A percentile compares a stretch with the other conserved stretches of the same genome.
phyloP scores from a whole-genome alignment of 2,888 invertebrate genomes.

The Blastobasis lacticolella region DNA sequence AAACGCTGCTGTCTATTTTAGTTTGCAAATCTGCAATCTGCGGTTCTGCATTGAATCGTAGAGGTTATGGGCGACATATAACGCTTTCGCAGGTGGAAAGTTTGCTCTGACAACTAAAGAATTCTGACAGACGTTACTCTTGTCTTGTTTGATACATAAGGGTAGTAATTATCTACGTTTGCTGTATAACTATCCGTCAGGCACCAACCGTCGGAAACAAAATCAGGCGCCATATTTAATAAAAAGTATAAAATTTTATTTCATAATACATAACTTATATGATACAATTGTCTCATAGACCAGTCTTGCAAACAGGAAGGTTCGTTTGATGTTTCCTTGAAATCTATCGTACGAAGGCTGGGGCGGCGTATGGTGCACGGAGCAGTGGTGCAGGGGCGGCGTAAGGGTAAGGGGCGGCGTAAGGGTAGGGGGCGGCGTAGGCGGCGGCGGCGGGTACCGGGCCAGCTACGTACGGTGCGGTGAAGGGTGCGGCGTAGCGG shows the following conservation, averaged over 20 bases:
- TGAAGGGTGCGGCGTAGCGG: conserved; percentile 10
- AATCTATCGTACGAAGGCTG: conserved; percentile 65
- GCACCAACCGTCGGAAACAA: no score
- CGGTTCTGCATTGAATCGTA: no score
- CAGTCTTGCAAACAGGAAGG: conserved; percentile 50
- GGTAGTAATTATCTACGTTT: no score
- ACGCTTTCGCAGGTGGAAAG: no score
- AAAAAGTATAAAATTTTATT: neutral
- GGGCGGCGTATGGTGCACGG: conserved; percentile 44
- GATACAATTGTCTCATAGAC: conserved; percentile 4
- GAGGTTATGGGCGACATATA: no score
- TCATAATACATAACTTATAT: neutral
- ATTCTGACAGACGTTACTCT: no score
- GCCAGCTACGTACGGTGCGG: conserved; percentile 5
- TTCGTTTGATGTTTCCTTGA: conserved; percentile 47
- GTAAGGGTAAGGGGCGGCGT: conserved; percentile 26
- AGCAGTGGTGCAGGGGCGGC: conserved; percentile 31
- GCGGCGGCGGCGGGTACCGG: conserved; percentile 4
- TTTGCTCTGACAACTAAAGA: no score
- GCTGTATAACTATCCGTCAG: no score
- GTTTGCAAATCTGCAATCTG: no score
- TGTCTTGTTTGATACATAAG: no score
- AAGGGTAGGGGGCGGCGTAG: conserved; percentile 19
- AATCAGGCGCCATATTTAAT: no score
- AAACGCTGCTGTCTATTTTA: no score